Conservation (phyloP, 2,888 invertebrate species). For the Mycalesis mineus region DNA sequence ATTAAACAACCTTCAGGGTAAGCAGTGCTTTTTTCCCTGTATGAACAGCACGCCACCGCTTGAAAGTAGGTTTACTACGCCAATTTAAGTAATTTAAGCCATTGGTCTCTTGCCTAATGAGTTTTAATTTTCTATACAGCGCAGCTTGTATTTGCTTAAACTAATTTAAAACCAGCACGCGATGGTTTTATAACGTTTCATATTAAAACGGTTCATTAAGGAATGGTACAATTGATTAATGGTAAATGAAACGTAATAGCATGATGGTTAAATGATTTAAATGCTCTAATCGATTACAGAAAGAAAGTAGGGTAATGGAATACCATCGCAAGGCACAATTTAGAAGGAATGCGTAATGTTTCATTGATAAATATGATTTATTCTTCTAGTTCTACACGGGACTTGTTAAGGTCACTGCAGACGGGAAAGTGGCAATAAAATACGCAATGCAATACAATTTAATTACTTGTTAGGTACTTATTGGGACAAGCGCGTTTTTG, state of each 20-base stretch:
- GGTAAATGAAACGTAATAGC: slow-evolving; percentile 9
- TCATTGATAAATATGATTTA: slow-evolving; percentile 6
- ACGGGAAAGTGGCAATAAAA: background rate
- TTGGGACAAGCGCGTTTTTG: too few relatives aligned
- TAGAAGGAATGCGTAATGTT: slow-evolving; percentile 3
- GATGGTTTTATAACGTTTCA: slow-evolving; percentile 3
- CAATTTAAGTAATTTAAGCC: slow-evolving; percentile 26
- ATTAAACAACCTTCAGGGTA: too few relatives aligned
- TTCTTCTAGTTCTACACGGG: slow-evolving; percentile 1
- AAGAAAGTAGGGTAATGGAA: slow-evolving; percentile 6
- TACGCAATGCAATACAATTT: too few relatives aligned
- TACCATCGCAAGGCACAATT: slow-evolving; percentile 1
- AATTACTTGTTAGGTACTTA: too few relatives aligned
- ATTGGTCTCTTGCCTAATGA: slow-evolving; percentile 24
- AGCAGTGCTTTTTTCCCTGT: too few relatives aligned
- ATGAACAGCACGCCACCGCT: too few relatives aligned
- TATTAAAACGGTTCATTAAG: slow-evolving; percentile 9
- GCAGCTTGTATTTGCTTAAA: slow-evolving; percentile 21
- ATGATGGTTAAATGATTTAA: slow-evolving; percentile 4
- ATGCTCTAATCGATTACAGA: background rate
- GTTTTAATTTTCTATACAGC: slow-evolving; percentile 24
- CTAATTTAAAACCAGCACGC: slow-evolving; percentile 23
- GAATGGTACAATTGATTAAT: slow-evolving; percentile 11
- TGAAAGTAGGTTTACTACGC: slow-evolving; percentile 25
- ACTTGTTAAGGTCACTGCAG: background rate